Evolutionary conservation across 2,113 vertebrate species (phyloP).

Genomic region (Pycnonotus jocosus): DNA sequence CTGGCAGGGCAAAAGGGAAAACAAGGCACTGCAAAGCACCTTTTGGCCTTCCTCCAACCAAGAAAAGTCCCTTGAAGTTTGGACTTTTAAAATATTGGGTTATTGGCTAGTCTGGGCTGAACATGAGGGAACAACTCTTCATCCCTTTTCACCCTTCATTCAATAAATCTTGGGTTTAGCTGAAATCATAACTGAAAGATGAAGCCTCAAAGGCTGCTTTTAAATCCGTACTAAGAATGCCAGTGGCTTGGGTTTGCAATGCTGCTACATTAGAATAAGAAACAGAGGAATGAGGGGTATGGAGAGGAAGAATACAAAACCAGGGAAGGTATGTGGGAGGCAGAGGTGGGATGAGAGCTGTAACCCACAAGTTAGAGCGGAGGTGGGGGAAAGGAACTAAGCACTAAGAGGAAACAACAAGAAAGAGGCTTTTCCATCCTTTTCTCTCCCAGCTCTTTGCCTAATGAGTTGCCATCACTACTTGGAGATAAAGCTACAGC

Average conservation of each 20-base stretch:
- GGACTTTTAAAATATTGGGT: not conserved
- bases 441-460: not conserved
- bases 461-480: not conserved
- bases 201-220: not conserved
- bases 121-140: not conserved
- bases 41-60: not conserved
- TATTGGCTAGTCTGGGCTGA: not conserved
- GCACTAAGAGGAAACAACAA: not conserved
- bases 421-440: not conserved
- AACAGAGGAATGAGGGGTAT: not conserved
- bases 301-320: not conserved
- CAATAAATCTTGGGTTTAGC: not conserved
- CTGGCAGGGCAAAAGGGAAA: not conserved
- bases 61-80: not conserved
- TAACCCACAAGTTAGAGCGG: not conserved
- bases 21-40: not conserved
- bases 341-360: not conserved
- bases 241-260: not conserved
- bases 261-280: not conserved
- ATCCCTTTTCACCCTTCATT: not conserved
- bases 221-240: not conserved
- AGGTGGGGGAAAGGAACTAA: not conserved
- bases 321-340: not conserved
- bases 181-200: not conserved
- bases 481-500: not conserved